These are phyloP conservation scores for Aporophyla lueneburgensis DNA, from an alignment of 2,888 invertebrate genomes.

Conservation along the genomic window DNA sequence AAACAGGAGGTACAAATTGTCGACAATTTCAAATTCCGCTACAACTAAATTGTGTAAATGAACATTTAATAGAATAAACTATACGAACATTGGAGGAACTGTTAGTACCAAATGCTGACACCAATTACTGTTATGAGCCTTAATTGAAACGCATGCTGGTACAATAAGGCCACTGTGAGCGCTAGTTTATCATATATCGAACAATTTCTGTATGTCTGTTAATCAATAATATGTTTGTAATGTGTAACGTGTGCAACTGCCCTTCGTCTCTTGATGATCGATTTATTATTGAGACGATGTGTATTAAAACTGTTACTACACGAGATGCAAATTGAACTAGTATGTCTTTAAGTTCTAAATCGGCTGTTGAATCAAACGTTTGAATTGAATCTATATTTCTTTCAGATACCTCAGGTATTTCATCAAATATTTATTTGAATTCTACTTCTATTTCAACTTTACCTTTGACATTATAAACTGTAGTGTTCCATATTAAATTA, in stretches of 20 bases:
- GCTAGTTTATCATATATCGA: constrained; percentile 65
- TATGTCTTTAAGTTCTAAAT: constrained; percentile 13
- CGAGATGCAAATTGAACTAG: not conserved
- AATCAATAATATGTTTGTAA: constrained; percentile 68
- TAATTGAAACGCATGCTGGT: constrained; percentile 87
- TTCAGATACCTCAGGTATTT: not conserved
- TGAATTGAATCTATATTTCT: not conserved
- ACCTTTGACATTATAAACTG: not conserved
- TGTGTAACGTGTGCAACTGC: constrained; percentile 60
- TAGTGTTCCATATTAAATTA: not conserved
- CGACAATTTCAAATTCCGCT: constrained; percentile 49
- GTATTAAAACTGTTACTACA: constrained; percentile 18
- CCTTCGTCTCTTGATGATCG: constrained; percentile 52
- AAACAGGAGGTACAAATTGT: constrained; percentile 19
- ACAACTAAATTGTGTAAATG: constrained; percentile 61
- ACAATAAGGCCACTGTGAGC: constrained; percentile 71
- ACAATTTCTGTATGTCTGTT: constrained; percentile 73
- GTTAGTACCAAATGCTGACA: constrained; percentile 68
- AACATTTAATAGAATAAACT: constrained; percentile 62
- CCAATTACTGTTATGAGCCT: constrained; percentile 86
- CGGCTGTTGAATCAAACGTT: not conserved
- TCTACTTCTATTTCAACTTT: not conserved
- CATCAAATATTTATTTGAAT: constrained; percentile 21
- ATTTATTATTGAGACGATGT: constrained; percentile 55
- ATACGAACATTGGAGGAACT: constrained; percentile 51